Conservation (phyloP, 2,797 vertebrate species). For the Lithobates sylvaticus region DNA sequence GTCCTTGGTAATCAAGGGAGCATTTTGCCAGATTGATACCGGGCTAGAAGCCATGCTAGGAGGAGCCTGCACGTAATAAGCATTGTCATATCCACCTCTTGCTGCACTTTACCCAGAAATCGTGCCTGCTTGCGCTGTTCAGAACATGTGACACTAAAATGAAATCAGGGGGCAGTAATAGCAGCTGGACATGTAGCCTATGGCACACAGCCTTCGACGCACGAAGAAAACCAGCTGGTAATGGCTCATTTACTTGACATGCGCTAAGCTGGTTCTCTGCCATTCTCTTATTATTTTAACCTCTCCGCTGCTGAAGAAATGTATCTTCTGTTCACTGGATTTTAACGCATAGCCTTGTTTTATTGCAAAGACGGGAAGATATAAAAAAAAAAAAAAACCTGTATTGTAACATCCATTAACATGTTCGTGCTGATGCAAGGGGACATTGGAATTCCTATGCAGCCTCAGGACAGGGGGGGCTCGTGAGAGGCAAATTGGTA, state of each 20-base stretch:
- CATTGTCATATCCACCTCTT: constrained; percentile 25
- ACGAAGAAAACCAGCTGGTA: constrained; percentile 9
- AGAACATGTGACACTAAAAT: constrained; percentile 45
- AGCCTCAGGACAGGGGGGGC: constrained; percentile 64
- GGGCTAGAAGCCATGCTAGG: constrained; percentile 19
- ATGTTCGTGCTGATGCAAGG: constrained; percentile 46
- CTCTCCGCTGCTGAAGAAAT: constrained; percentile 10
- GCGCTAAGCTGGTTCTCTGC: not conserved
- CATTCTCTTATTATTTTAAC: constrained; percentile 36
- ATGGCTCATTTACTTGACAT: constrained; percentile 38
- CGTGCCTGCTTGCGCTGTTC: constrained; percentile 33
- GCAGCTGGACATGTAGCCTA: constrained; percentile 23
- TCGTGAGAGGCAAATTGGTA: constrained; percentile 68
- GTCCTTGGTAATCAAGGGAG: constrained; percentile 16
- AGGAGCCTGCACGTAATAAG: constrained; percentile 23
- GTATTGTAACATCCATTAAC: constrained; percentile 34
- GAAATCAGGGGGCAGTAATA: constrained; percentile 35
- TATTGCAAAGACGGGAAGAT: constrained; percentile 14
- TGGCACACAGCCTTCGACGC: constrained; percentile 11
- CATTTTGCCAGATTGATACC: constrained; percentile 19
- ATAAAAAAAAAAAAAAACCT: constrained; percentile 28
- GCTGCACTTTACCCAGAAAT: constrained; percentile 26
- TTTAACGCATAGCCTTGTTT: not conserved
- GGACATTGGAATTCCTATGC: constrained; percentile 73
- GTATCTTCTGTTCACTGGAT: not conserved